A percentile compares a stretch with the other conserved stretches of the same genome.
phyloP scores from a whole-genome alignment of 2,797 vertebrate species.

The Cynodonichthys magdalenae region DNA sequence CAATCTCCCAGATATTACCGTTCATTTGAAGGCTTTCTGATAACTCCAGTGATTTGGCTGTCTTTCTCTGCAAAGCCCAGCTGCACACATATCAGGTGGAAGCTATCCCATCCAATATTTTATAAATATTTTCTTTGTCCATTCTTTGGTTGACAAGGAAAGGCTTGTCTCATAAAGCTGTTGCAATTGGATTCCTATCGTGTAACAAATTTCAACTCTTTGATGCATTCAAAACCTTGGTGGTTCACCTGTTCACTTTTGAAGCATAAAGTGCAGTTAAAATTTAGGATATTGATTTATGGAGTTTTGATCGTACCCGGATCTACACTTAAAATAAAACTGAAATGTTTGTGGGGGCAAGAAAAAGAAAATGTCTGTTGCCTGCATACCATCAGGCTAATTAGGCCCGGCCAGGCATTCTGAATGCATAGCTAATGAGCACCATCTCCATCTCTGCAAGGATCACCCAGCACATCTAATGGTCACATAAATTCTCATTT shows the following conservation, averaged over 20 bases:
- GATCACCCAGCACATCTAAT: slow-evolving; percentile 82
- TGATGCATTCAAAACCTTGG: not conserved
- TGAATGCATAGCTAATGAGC: slow-evolving; percentile 80
- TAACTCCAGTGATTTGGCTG: slow-evolving; percentile 49
- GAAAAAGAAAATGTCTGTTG: slow-evolving; percentile 60
- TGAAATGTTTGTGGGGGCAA: slow-evolving; percentile 36
- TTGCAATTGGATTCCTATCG: slow-evolving; percentile 25
- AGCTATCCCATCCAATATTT: slow-evolving; percentile 55
- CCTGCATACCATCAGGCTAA: slow-evolving; percentile 73
- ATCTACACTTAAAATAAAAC: slow-evolving; percentile 45
- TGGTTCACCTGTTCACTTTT: slow-evolving; percentile 9
- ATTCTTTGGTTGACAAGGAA: slow-evolving; percentile 24
- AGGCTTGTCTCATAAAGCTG: slow-evolving; percentile 37
- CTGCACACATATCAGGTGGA: slow-evolving; percentile 49
- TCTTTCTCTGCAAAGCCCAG: slow-evolving; percentile 35
- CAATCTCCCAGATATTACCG: slow-evolving; percentile 69
- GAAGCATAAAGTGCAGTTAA: slow-evolving; percentile 17
- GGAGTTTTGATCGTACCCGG: slow-evolving; percentile 29
- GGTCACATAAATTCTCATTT: slow-evolving; percentile 88
- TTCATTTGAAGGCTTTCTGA: slow-evolving; percentile 47
- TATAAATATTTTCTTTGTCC: slow-evolving; percentile 56
- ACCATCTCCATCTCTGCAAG: slow-evolving; percentile 71
- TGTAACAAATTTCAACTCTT: slow-evolving; percentile 8
- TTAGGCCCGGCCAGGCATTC: slow-evolving; percentile 69
- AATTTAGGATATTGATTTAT: slow-evolving; percentile 18